A percentile compares a stretch with the other conserved stretches of the same genome.
Conservation (phyloP, 35 echinoderm and acorn worm species). For the Patiria miniata region DNA sequence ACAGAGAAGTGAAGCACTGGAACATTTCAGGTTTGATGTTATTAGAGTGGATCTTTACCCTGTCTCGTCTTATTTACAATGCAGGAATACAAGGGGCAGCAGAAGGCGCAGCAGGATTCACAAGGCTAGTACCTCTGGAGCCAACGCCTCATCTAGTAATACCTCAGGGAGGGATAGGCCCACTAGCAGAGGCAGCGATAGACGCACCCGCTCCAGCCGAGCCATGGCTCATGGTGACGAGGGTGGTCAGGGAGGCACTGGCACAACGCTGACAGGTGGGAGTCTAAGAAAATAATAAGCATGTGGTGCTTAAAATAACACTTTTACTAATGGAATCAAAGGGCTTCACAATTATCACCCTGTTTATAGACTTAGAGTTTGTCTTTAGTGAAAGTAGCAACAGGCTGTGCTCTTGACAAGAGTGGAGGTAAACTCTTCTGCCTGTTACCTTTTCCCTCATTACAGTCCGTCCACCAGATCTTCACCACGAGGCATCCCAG, state of each 20-base stretch:
- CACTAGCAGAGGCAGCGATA: background rate
- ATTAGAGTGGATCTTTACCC: background rate
- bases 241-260: background rate
- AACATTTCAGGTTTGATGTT: no score
- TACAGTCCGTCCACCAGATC: background rate
- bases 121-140: conserved; percentile 27
- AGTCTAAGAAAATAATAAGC: no score
- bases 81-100: conserved; percentile 50
- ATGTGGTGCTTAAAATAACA: background rate
- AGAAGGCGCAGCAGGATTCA: conserved; percentile 46
- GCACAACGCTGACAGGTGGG: background rate
- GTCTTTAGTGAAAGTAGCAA: no score
- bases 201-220: conserved; percentile 56
- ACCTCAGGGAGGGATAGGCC: background rate
- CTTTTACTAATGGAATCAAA: no score
- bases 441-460: background rate
- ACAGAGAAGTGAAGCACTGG: no score
- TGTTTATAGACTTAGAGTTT: no score
- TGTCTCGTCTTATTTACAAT: background rate
- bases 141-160: background rate
- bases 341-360: no score
- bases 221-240: conserved; percentile 14
- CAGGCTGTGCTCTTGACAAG: background rate
- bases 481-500: conserved; percentile 64
- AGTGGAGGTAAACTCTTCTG: background rate